Evolutionary conservation across 2,113 vertebrate species (phyloP), one percentile per base, ranked within the genome.

Genomic region (Stegastes partitus): DNA sequence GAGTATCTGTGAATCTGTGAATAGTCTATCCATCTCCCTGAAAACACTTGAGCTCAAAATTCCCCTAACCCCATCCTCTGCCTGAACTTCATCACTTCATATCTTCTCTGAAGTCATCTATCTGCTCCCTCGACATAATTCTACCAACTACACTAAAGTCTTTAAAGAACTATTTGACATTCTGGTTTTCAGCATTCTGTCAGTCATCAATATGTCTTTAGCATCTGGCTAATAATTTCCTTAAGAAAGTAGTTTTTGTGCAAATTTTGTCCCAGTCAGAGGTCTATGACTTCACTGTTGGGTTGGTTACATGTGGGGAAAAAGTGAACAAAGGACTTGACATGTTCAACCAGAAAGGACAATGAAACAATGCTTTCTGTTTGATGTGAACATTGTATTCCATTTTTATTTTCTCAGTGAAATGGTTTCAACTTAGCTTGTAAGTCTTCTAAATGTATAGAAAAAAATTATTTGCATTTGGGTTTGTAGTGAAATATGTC

Each of bases 151-250:
- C 15, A 42, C 12, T 42, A 3, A 42, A 25, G 31, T 23, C 50
- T 67, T 54, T 54, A 54, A 68, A 19, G 63, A 19, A 59, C n/a
- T 11, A 31, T 70, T 59, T 49, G n/a, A 8, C 14, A 18, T 34
- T 9, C 16, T 21, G 22, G 6, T 11, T 7, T 11, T 2, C 37
- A 62, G 18, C 14, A 23, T 9, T 39, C n/a, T 62, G 34, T 39
- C 58, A 61, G 14, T 58, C 22, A 8, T 59, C 28, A 59, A 21
- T 14, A 39, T 39, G 11, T 39, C 34, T 34, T 9, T 34, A 9
- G 34, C 34, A 34, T 5, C 34, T 42, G 39, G 11, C 39, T 11
- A 34, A 34, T 34, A 34, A 34, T 34, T 34, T 34, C 31, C 31
- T 34, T 34, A 1, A 34, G 5, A 34, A 34, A 42, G 4, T 0